Evolutionary conservation across 2,888 invertebrate genomes (phyloP).

Genomic region (Crepidodera aurea): DNA sequence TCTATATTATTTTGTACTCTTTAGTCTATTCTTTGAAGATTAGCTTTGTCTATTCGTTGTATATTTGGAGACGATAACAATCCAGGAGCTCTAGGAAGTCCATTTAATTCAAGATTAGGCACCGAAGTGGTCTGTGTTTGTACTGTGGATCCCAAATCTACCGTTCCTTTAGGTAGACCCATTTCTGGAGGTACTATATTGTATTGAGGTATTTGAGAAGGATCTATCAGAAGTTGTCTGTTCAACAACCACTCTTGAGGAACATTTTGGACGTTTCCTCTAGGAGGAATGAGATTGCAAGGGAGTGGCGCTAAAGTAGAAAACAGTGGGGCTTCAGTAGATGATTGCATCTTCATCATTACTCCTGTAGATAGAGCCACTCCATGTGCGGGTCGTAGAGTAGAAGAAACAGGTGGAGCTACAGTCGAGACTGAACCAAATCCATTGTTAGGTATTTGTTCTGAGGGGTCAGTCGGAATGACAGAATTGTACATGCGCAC

Average conservation of each 20-base stretch:
- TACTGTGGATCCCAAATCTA: slow-evolving; percentile 14
- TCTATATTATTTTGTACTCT: background rate
- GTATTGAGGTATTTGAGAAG: slow-evolving; percentile 29
- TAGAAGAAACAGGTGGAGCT: background rate
- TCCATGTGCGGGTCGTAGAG: background rate
- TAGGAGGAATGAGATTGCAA: background rate
- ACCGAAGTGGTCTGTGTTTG: slow-evolving; percentile 24
- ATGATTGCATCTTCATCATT: slow-evolving; percentile 11
- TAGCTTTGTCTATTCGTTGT: slow-evolving; percentile 31
- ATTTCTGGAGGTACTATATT: slow-evolving; percentile 45
- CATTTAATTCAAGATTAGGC: slow-evolving; percentile 11
- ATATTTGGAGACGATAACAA: slow-evolving; percentile 27
- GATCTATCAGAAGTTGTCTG: slow-evolving; percentile 27
- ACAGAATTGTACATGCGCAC: too few species aligned
- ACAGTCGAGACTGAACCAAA: too few species aligned
- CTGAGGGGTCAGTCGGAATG: too few species aligned
- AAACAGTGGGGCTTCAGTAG: background rate
- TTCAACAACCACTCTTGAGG: background rate
- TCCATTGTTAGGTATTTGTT: too few species aligned
- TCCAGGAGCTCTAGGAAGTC: slow-evolving; percentile 13
- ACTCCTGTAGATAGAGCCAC: background rate
- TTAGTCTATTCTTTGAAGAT: background rate
- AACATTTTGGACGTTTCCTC: slow-evolving; percentile 7
- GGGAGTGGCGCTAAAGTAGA: slow-evolving; percentile 12
- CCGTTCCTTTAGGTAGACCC: slow-evolving; percentile 13